Percentiles rank a stretch among this genome's conserved stretches.
Evolutionary conservation across 1,140 invertebrate genomes (phyloP).

Genomic region (Rhagoletis zephyria): DNA sequence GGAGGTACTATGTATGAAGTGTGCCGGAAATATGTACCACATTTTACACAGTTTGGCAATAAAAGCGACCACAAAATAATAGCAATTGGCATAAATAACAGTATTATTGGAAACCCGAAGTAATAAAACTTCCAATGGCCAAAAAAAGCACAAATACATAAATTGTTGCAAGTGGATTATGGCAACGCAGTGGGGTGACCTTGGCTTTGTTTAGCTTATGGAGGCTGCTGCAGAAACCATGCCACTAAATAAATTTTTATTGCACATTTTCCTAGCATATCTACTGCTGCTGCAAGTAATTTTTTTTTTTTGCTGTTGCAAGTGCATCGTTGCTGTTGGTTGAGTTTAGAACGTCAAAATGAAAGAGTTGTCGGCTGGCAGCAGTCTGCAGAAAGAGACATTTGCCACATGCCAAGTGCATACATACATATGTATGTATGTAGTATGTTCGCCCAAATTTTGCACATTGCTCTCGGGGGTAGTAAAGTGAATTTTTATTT

Average conservation of each 20-base stretch:
- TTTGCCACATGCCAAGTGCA: not conserved
- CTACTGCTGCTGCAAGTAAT: not conserved
- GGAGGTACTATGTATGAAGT: too few relatives aligned
- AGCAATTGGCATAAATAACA: not conserved
- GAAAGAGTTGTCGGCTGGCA: not conserved
- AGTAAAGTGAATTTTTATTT: slow-evolving; percentile 46
- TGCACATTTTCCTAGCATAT: too few relatives aligned
- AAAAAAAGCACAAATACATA: not conserved
- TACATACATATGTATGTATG: not conserved
- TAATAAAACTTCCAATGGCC: not conserved
- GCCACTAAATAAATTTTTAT: too few relatives aligned
- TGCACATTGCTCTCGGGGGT: not conserved
- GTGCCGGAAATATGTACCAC: too few relatives aligned
- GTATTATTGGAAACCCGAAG: not conserved
- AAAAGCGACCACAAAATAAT: not conserved
- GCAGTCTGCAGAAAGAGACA: not conserved
- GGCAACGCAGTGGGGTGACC: not conserved
- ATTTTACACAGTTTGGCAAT: not conserved
- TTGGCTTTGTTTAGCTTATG: not conserved
- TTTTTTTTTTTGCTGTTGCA: too few relatives aligned
- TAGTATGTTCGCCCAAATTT: not conserved
- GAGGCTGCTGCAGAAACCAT: too few relatives aligned
- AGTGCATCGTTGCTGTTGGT: not conserved
- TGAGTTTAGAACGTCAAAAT: not conserved
- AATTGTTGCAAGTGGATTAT: slow-evolving; percentile 33